Conservation (phyloP, 2,797 vertebrate genomes). For the Ara ararauna region DNA sequence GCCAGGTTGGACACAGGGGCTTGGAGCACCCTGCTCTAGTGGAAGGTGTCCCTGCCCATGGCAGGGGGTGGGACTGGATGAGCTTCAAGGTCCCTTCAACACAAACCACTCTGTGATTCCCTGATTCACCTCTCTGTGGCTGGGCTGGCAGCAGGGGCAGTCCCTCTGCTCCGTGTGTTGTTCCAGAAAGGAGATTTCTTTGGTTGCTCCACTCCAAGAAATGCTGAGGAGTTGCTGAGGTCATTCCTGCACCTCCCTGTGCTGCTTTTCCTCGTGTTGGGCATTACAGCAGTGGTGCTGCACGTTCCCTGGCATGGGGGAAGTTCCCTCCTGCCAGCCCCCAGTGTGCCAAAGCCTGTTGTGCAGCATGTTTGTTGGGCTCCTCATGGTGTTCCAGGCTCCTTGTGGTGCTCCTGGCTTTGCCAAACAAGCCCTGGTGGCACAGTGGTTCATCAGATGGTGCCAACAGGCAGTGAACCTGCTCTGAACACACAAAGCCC, state of each 20-base stretch:
- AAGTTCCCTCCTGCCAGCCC: neutral
- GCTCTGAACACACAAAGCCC: neutral
- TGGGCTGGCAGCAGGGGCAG: neutral
- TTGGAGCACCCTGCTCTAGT: neutral
- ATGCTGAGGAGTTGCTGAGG: neutral
- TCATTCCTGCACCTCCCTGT: neutral
- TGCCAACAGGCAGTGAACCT: neutral
- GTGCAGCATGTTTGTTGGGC: neutral
- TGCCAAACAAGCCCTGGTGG: neutral
- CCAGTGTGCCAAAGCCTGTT: fast-evolving
- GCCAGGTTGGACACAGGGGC: no score
- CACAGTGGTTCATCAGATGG: fast-evolving
- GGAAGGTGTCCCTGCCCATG: fast-evolving
- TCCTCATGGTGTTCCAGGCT: neutral
- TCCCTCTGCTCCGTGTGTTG: fast-evolving
- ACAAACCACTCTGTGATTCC: neutral
- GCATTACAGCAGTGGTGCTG: fast-evolving
- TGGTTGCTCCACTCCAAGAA: neutral
- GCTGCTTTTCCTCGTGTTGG: neutral
- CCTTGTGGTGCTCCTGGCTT: neutral
- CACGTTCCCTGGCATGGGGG: fast-evolving
- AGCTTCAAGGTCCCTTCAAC: neutral
- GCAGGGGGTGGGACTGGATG: fast-evolving
- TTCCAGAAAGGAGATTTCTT: neutral
- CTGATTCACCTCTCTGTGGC: neutral